These are phyloP conservation scores for Reticulitermes lucifugus DNA, from an alignment of 2,888 invertebrate species.

Conservation along the genomic window DNA sequence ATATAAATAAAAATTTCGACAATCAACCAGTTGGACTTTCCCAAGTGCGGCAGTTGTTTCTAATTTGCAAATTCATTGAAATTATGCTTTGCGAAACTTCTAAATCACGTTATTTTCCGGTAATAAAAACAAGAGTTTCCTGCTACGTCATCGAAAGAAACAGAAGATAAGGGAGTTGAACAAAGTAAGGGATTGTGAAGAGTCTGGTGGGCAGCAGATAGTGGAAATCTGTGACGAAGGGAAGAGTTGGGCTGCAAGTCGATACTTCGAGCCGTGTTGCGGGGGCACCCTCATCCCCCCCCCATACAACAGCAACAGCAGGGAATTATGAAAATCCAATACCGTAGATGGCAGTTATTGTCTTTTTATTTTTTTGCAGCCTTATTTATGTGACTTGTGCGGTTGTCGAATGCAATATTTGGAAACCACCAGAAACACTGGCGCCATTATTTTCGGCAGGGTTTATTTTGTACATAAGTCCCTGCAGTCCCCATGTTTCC, in stretches of 20 bases:
- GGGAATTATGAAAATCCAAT: slow-evolving; percentile 50
- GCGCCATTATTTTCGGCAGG: slow-evolving; percentile 45
- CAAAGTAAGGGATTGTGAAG: neutral
- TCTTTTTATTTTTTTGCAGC: slow-evolving; percentile 38
- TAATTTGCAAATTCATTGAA: neutral
- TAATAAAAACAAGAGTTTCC: neutral
- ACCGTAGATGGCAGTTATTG: slow-evolving; percentile 50
- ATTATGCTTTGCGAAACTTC: neutral
- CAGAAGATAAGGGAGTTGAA: neutral
- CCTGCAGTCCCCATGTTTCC: neutral
- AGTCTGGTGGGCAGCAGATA: neutral
- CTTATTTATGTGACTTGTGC: slow-evolving; percentile 50
- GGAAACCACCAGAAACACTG: slow-evolving; percentile 45
- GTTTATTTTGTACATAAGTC: slow-evolving; percentile 20
- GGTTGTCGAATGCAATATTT: slow-evolving; percentile 51
- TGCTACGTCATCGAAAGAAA: neutral
- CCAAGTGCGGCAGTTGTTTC: neutral
- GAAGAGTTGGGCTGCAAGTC: slow-evolving; percentile 4
- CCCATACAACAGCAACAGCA: slow-evolving; percentile 40
- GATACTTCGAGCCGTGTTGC: slow-evolving; percentile 14
- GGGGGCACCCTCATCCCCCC: neutral
- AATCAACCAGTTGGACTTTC: neutral
- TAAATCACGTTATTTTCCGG: neutral
- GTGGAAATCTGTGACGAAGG: neutral
- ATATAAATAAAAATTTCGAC: neutral